Base-by-base conservation (phyloP, 2,113 vertebrate genomes). In the Brienomyrus brachyistius region DNA sequence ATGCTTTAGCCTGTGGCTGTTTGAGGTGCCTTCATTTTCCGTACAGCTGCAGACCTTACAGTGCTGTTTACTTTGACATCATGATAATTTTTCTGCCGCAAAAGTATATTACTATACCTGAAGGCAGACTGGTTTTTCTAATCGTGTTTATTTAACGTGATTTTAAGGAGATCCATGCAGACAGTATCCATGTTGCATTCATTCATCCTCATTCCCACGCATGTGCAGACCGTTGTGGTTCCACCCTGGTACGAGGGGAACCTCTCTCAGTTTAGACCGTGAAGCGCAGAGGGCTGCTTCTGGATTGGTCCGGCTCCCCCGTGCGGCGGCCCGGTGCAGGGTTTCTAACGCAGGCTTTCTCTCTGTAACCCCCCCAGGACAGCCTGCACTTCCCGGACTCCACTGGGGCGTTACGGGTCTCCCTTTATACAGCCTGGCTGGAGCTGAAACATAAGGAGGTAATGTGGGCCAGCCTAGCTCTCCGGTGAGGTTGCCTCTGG, bases 401-500 rank as follows among this genome's bases (percentile, higher is more conserved):
- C 94, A 95, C 92, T 90, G 96, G 96, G 94, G 94, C 92, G 92
- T 92, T 95, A 93, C 93, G 94, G 89, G 92, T 96, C 93, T 95
- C 95, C 89, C 94, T 96, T 93, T 96, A 95, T 95, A 96, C 95
- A 74, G 95, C 95, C 94, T 96, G 96, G 96, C 95, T 96, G 96
- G 95, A 96, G 94, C 95, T 96, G 94, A 92, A 93, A 93, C 95
- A 95, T 92, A 96, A 96, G 94, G 95, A 96, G 95, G 95, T 96
- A 82, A 84, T 43, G 74, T 83, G 50, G 70, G 48, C 80, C 48
- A 45, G 74, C 31, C 74, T 23, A 40, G 80, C 6, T 89, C 54
- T 66, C 7, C 3, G 89, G 80, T 59, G 80, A 54, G 84, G 50
- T 45, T 40, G 48, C n/a, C 77, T 89, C 35, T 54, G 88, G 88